phyloP scores from a whole-genome alignment of 2,888 invertebrate genomes.

The Lepetodrilus schrolli region DNA sequence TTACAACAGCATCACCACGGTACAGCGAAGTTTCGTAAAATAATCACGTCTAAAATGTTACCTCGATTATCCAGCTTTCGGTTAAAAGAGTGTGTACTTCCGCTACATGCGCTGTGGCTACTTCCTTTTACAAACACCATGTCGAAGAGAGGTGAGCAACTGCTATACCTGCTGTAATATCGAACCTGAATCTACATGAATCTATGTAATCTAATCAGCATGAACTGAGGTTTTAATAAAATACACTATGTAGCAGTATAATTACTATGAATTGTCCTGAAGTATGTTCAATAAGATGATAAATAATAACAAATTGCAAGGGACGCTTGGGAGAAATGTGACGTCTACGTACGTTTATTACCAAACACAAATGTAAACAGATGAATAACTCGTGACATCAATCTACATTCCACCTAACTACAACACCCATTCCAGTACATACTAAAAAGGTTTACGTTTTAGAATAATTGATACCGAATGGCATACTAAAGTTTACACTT shows the following conservation, averaged over 20 bases:
- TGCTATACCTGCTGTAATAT: not conserved
- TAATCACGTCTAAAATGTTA: not conserved
- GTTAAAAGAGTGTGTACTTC: slow-evolving; percentile 19
- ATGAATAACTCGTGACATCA: too few relatives aligned
- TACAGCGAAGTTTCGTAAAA: too few relatives aligned
- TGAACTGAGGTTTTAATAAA: not conserved
- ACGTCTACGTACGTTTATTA: too few relatives aligned
- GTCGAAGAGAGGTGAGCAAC: slow-evolving; percentile 69
- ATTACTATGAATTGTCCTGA: too few relatives aligned
- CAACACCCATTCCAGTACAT: too few relatives aligned
- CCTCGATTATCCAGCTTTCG: not conserved
- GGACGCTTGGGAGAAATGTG: too few relatives aligned
- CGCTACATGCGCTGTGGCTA: slow-evolving; percentile 41
- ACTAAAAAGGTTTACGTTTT: too few relatives aligned
- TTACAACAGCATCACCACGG: too few relatives aligned
- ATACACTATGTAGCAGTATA: not conserved
- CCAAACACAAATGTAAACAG: too few relatives aligned
- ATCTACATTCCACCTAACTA: too few relatives aligned
- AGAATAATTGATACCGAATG: too few relatives aligned
- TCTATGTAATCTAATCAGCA: not conserved
- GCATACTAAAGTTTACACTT: too few relatives aligned
- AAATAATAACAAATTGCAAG: not conserved
- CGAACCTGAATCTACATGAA: not conserved
- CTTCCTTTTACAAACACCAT: slow-evolving; percentile 66
- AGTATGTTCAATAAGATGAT: not conserved